phyloP scores from a whole-genome alignment of 1,140 invertebrate genomes.

The Thaumetopoea pityocampa region DNA sequence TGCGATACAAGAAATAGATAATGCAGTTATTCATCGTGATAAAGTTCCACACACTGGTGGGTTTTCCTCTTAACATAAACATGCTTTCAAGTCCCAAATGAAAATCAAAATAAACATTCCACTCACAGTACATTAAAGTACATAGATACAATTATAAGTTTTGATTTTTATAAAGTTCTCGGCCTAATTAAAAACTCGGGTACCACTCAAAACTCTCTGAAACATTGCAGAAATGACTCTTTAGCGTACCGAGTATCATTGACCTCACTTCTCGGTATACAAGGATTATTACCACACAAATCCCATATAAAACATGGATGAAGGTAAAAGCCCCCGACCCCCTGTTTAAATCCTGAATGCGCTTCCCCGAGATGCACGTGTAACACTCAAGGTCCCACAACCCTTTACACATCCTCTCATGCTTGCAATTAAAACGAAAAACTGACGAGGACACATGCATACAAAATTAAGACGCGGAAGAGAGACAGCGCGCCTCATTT shows the following conservation, averaged over 20 bases:
- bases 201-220: constrained; percentile 1
- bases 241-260: constrained; percentile 12
- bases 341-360: constrained; percentile 66
- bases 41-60: no score
- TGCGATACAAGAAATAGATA: no score
- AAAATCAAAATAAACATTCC: no score
- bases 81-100: no score
- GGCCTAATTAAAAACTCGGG: constrained; percentile 8
- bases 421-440: constrained; percentile 74
- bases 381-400: constrained; percentile 67
- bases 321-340: constrained; percentile 57
- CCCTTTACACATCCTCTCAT: constrained; percentile 70
- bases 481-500: constrained; percentile 61
- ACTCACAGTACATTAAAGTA: no score
- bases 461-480: constrained; percentile 36
- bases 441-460: constrained; percentile 45
- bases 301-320: constrained; percentile 17
- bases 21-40: no score
- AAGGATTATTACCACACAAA: constrained; percentile 17
- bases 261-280: constrained; percentile 10
- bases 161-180: neutral
- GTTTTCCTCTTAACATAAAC: no score
- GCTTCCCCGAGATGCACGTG: constrained; percentile 61
- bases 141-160: no score
- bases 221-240: constrained; percentile 1